Evolutionary conservation across 2,888 invertebrate species (phyloP).

Genomic region (Prenolepis imparis): DNA sequence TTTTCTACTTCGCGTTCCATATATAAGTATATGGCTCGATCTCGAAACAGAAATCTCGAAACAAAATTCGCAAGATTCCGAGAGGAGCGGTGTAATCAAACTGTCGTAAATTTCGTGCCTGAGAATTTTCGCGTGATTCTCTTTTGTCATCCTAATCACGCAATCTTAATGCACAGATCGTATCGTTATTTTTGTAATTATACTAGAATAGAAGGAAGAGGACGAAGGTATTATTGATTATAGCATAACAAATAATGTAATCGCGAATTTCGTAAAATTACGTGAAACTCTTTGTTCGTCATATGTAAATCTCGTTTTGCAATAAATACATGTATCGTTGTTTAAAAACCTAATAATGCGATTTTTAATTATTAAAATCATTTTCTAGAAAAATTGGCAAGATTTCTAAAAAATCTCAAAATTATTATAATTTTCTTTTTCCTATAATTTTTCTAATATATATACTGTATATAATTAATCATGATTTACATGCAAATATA

Average conservation of each 20-base stretch:
- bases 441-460: constrained; percentile 5
- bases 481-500: constrained; percentile 1
- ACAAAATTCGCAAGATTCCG: constrained; percentile 33
- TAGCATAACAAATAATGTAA: constrained; percentile 9
- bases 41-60: constrained; percentile 13
- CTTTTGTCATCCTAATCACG: constrained; percentile 13
- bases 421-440: neutral
- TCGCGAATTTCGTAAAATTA: constrained; percentile 13
- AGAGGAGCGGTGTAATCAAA: neutral
- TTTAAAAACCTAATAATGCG: constrained; percentile 11
- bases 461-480: constrained; percentile 14
- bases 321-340: neutral
- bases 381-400: neutral
- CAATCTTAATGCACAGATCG: neutral
- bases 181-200: constrained; percentile 30
- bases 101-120: constrained; percentile 8
- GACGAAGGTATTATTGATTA: neutral
- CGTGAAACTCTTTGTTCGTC: neutral
- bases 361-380: neutral
- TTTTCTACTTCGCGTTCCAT: neutral
- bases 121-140: neutral
- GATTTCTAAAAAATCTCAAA: neutral
- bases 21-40: constrained; percentile 20
- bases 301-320: neutral
- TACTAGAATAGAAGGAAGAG: constrained; percentile 12